Base-by-base conservation (phyloP, 2,888 invertebrate genomes). In the Oscheius onirici region DNA sequence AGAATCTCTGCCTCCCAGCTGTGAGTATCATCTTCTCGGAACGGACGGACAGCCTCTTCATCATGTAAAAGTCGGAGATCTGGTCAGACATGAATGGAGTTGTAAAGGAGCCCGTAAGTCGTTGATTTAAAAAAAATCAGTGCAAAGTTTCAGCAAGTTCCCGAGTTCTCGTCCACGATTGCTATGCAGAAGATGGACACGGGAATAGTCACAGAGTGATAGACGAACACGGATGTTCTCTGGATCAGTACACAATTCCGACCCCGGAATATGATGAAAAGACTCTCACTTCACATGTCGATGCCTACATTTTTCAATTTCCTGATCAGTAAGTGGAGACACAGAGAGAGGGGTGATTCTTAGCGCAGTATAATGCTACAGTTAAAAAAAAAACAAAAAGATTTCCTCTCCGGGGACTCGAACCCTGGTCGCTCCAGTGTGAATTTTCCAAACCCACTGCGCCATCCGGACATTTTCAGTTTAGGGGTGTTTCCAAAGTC, bases 111-210 rank as follows among this genome's bases (percentile, higher is more conserved):
- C 63, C 0, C 17, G 28, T 63, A 26, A 20, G 40, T 17, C 5
- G 10, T 41, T 0, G 6, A 15, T 57, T 34, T 54, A 49, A 10
- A n/a, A 49, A 49, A 46, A 46, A 3, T 20, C 20, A 5, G 46
- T 0, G 46, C 13, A 17, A 46, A 46, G 20, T 15, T 20, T 22
- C 34, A 57, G 57, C 24, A n/a, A 40, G 24, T 46, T 26, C 63
- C 2, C 11, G 28, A n/a, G 28, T 63, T 15, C 34, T 86, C 11
- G 86, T 86, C 1, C 86, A 86, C 61, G 79, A 81, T 44, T 86
- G 86, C 69, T 84, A 70, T 58, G 83, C 84, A 13, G 84, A 84
- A 57, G 86, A 86, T 58, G 86, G 84, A 10, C 73, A 78, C n/a
- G 83, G 83, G 6, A 77, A 81, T 20, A 69, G 76, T 34, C 80